Conservation (phyloP, 2,113 vertebrate species). For the Chelonoidis abingdonii region DNA sequence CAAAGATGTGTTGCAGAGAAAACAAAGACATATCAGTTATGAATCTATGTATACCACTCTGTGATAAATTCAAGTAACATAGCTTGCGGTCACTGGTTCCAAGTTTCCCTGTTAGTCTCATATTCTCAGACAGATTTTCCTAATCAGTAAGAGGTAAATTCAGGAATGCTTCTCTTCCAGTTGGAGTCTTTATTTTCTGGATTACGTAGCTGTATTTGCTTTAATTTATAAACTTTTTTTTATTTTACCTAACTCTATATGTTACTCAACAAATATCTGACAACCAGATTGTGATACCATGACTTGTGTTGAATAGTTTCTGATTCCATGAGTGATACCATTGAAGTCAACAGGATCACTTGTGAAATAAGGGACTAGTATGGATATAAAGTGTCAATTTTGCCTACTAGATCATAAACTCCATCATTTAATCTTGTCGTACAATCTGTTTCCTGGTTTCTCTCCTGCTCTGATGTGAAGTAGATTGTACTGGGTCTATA, state of each 20-base stretch:
- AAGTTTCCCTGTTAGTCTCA: not conserved
- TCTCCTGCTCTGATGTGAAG: not conserved
- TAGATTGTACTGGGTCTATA: not conserved
- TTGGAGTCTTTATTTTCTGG: not conserved
- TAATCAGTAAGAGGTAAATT: not conserved
- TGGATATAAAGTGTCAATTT: not conserved
- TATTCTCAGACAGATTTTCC: not conserved
- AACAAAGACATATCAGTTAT: no score
- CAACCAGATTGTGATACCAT: rapidly evolving
- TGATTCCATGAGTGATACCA: not conserved
- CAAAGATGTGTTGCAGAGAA: no score
- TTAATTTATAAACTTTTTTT: not conserved
- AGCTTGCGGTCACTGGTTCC: not conserved
- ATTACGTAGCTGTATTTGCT: not conserved
- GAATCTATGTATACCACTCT: no score
- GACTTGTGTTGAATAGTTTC: not conserved
- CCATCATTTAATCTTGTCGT: not conserved
- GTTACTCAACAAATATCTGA: not conserved
- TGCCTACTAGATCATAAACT: not conserved
- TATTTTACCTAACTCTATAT: not conserved
- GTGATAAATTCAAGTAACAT: no score
- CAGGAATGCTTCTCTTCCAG: not conserved
- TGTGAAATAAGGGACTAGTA: not conserved
- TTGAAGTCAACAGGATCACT: not conserved
- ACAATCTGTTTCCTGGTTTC: not conserved